Conservation (phyloP, 2,888 invertebrate species). For the Celastrina argiolus region DNA sequence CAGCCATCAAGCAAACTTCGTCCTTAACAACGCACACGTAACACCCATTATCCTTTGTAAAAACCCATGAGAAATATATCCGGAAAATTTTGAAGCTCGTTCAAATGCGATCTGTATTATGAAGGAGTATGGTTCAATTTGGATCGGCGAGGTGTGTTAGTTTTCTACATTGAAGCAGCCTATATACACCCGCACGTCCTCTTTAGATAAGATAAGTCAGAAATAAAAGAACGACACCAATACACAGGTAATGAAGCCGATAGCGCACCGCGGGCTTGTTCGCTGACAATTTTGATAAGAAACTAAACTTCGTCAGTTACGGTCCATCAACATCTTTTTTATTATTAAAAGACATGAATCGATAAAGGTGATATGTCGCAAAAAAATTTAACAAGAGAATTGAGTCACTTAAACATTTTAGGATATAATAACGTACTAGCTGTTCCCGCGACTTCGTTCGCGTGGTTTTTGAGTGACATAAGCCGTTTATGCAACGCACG, state of each 20-base stretch:
- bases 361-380: no score
- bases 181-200: slow-evolving; percentile 75
- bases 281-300: slow-evolving; percentile 20
- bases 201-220: slow-evolving; percentile 76
- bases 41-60: slow-evolving; percentile 33
- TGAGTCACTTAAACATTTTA: no score
- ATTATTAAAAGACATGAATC: no score
- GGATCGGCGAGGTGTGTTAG: slow-evolving; percentile 30
- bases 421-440: no score
- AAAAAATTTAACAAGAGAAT: no score
- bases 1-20: slow-evolving; percentile 36
- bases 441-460: no score
- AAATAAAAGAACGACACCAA: slow-evolving; percentile 68
- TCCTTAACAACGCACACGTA: slow-evolving; percentile 34
- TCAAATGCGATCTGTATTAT: slow-evolving; percentile 31
- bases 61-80: slow-evolving; percentile 45
- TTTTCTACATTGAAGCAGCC: slow-evolving; percentile 59
- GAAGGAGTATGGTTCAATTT: slow-evolving; percentile 37
- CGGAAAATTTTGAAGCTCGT: slow-evolving; percentile 39
- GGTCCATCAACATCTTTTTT: neutral
- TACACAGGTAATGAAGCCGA: slow-evolving; percentile 64
- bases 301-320: neutral
- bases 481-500: no score
- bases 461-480: no score
- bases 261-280: slow-evolving; percentile 43